Evolutionary conservation across 2,888 invertebrate species (phyloP).

Genomic region (Spatulosminthurus flaviceps): DNA sequence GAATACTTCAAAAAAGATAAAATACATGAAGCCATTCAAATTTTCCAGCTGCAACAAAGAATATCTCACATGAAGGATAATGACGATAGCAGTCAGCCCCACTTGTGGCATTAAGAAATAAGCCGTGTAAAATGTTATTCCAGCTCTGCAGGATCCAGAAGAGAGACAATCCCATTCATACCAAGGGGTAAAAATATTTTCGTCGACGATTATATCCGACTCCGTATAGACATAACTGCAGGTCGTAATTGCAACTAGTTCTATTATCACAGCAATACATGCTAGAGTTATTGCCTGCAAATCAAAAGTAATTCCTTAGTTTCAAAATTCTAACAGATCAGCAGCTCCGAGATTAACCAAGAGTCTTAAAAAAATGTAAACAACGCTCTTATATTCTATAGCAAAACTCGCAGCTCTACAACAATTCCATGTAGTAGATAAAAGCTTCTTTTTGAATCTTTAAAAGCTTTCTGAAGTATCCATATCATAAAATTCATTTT

Average conservation of each 20-base stretch:
- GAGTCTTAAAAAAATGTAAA: too few species aligned
- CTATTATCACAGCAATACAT: slow-evolving; percentile 49
- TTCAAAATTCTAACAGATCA: not conserved
- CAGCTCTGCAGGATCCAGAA: slow-evolving; percentile 45
- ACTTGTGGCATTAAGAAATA: slow-evolving; percentile 57
- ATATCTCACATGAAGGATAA: slow-evolving; percentile 53
- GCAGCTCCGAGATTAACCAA: too few species aligned
- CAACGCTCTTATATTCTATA: too few species aligned
- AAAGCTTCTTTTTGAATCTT: too few species aligned
- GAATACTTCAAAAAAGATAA: not conserved
- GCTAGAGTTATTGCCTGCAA: slow-evolving; percentile 51
- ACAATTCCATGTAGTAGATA: too few species aligned
- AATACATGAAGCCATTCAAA: not conserved
- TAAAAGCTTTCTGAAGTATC: too few species aligned
- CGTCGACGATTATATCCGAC: slow-evolving; percentile 49
- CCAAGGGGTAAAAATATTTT: slow-evolving; percentile 57
- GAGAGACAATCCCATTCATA: slow-evolving; percentile 58
- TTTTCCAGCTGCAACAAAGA: too few species aligned
- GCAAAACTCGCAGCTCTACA: too few species aligned
- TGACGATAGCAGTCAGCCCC: slow-evolving; percentile 46
- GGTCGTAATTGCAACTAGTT: slow-evolving; percentile 54
- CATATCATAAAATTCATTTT: too few species aligned
- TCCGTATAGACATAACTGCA: slow-evolving; percentile 49
- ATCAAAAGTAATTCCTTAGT: not conserved
- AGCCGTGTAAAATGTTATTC: slow-evolving; percentile 53